Evolutionary conservation across 2,888 invertebrate genomes (phyloP).

Genomic region (Tricholauxania praeusta): DNA sequence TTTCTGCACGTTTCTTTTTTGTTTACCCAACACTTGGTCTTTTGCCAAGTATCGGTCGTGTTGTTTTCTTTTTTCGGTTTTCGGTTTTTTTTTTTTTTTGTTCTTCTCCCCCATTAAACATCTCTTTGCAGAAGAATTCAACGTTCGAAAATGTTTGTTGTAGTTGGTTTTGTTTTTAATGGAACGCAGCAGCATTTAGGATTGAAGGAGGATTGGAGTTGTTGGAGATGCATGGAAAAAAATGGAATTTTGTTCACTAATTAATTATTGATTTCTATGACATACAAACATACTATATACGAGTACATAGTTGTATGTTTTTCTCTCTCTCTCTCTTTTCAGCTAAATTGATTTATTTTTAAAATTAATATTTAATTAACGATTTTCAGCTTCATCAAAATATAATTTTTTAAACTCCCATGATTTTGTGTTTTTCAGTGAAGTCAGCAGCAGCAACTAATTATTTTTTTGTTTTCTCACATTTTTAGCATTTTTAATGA

Average conservation of each 20-base stretch:
- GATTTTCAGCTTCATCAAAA: conserved; percentile 4
- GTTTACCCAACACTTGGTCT: conserved; percentile 26
- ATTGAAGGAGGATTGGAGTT: conserved; percentile 32
- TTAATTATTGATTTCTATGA: conserved; percentile 34
- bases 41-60: conserved; percentile 27
- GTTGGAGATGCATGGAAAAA: conserved; percentile 5
- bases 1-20: conserved; percentile 12
- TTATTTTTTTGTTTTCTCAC: no score
- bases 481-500: no score
- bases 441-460: no score
- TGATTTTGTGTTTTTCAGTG: no score
- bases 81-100: conserved; percentile 7
- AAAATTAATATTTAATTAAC: conserved; percentile 15
- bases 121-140: conserved; percentile 31
- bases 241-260: conserved; percentile 24
- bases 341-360: conserved; percentile 15
- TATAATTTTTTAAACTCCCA: no score
- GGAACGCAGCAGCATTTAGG: conserved; percentile 14
- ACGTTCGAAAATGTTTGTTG: conserved; percentile 40
- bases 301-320: not conserved
- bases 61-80: conserved; percentile 10
- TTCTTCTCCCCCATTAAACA: conserved; percentile 11
- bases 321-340: conserved; percentile 3
- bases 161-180: conserved; percentile 42
- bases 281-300: not conserved